These are phyloP conservation scores for Threskiornis aethiopicus DNA, from an alignment of 2,797 vertebrate genomes.

Conservation along the genomic window DNA sequence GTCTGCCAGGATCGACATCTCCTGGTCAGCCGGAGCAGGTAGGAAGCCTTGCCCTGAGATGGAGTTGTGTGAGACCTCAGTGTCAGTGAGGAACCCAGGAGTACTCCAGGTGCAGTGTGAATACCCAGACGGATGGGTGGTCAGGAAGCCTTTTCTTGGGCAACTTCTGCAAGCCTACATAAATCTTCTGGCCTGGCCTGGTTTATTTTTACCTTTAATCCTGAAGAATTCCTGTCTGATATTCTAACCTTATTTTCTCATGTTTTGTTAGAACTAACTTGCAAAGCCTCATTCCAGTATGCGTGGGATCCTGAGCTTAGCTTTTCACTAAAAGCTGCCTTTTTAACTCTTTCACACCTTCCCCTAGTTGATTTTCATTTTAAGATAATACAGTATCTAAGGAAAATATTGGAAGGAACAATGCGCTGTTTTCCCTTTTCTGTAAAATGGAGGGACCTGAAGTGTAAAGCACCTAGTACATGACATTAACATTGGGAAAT, in stretches of 20 bases:
- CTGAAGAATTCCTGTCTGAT: slow-evolving; percentile 38
- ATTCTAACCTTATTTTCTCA: slow-evolving; percentile 22
- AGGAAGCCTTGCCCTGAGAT: background rate
- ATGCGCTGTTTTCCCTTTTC: background rate
- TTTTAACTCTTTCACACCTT: slow-evolving; percentile 31
- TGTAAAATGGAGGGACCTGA: background rate
- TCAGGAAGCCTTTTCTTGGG: background rate
- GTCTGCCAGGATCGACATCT: background rate
- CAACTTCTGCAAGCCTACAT: background rate
- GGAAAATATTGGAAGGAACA: background rate
- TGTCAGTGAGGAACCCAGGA: background rate
- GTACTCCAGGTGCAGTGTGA: background rate
- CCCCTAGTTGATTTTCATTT: background rate
- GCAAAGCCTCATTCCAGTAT: background rate
- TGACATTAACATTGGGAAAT: background rate
- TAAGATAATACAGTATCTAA: background rate
- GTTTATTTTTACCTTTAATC: slow-evolving; percentile 61
- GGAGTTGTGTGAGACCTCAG: background rate
- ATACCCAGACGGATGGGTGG: background rate
- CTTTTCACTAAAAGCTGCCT: background rate
- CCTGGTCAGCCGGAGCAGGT: background rate
- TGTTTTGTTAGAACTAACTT: slow-evolving; percentile 34
- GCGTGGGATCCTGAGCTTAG: background rate
- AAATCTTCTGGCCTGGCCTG: background rate
- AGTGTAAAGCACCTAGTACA: background rate